Evolutionary conservation across 2,888 invertebrate species (phyloP).

Genomic region (Parapristionchus giblindavisi): DNA sequence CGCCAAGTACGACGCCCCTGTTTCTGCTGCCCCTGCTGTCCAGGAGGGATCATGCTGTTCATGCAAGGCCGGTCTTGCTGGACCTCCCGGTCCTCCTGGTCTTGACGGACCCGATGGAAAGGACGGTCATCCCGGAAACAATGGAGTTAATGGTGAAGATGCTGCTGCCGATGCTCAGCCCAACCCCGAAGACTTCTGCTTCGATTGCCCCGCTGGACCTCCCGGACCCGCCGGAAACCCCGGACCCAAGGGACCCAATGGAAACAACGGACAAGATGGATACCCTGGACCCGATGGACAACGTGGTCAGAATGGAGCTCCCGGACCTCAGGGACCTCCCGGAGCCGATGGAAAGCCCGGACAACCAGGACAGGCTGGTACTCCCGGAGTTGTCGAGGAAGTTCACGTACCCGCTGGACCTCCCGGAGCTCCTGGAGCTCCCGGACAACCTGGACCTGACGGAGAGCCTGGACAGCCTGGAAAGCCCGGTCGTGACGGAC

Average conservation of each 20-base stretch:
- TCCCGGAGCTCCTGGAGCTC: conserved; percentile 57
- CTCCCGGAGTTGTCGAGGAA: conserved; percentile 45
- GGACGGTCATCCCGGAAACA: conserved; percentile 51
- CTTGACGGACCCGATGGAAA: conserved; percentile 54
- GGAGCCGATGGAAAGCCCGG: conserved; percentile 57
- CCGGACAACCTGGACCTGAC: conserved; percentile 56
- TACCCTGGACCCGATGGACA: conserved; percentile 53
- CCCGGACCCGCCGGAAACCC: conserved; percentile 46
- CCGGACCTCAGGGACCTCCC: conserved; percentile 58
- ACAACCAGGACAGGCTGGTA: conserved; percentile 46
- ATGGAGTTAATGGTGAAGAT: conserved; percentile 52
- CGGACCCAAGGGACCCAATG: conserved; percentile 53
- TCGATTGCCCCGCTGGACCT: conserved; percentile 53
- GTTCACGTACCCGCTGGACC: conserved; percentile 52
- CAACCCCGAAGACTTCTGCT: conserved; percentile 51
- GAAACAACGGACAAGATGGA: conserved; percentile 52
- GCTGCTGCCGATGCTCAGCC: conserved; percentile 43
- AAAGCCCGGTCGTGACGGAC: conserved; percentile 58
- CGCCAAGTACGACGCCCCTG: conserved; percentile 15
- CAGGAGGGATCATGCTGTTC: conserved; percentile 54
- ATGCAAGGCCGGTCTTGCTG: conserved; percentile 52
- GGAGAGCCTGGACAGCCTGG: conserved; percentile 55
- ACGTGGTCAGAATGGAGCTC: conserved; percentile 39
- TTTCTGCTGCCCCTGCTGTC: conserved; percentile 11
- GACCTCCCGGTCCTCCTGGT: conserved; percentile 53